Evolutionary conservation across 2,888 invertebrate species (phyloP).

Genomic region (Aproaerema taeniolella): DNA sequence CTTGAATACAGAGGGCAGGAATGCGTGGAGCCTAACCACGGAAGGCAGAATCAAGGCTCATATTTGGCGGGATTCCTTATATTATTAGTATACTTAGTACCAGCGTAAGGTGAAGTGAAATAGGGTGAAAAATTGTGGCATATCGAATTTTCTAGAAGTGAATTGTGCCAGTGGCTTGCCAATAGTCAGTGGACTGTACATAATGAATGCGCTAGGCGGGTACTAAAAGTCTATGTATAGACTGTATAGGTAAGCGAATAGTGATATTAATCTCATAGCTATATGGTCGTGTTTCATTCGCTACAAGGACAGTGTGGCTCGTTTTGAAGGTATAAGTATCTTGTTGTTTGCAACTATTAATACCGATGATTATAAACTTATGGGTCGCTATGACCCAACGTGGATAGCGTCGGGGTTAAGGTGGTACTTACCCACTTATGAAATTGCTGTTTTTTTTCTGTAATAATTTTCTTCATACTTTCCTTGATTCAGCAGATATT

Average conservation of each 20-base stretch:
- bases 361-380: too few relatives aligned
- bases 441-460: too few relatives aligned
- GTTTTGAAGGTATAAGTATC: too few relatives aligned
- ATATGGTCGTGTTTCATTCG: conserved; percentile 1
- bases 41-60: conserved; percentile 27
- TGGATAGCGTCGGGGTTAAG: too few relatives aligned
- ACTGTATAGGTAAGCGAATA: conserved; percentile 19
- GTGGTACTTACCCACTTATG: too few relatives aligned
- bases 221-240: conserved; percentile 8
- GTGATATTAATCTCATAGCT: conserved; percentile 6
- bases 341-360: too few relatives aligned
- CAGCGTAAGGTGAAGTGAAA: conserved; percentile 30
- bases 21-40: conserved; percentile 42
- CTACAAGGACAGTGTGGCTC: too few relatives aligned
- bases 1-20: conserved; percentile 61
- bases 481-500: too few relatives aligned
- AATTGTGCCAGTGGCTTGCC: not conserved
- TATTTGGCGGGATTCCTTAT: conserved; percentile 33
- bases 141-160: not conserved
- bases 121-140: conserved; percentile 20
- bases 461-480: too few relatives aligned
- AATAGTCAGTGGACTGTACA: conserved; percentile 35
- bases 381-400: too few relatives aligned
- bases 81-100: conserved; percentile 31
- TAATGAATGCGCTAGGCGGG: conserved; percentile 28